Base-by-base conservation (phyloP, 2,888 invertebrate genomes). In the Bursaphelenchus okinawaensis region DNA sequence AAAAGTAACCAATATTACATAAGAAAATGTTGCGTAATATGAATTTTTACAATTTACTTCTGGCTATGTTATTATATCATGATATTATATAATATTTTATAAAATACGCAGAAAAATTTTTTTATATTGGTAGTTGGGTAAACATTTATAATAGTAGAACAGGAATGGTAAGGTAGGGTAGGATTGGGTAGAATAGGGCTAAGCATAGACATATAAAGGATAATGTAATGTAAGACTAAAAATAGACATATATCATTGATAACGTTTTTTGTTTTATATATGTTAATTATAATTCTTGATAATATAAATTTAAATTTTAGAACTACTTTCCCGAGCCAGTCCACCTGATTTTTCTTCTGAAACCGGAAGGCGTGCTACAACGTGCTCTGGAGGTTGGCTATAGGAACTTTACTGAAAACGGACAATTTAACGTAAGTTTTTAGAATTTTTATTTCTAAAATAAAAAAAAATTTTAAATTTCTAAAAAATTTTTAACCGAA, bases 291-390 rank as follows among this genome's bases (percentile, higher is more conserved):
- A 16, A n/a, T 27, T 16, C 12, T 23, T 23, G 27, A n/a, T 54
- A 7, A n/a, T 54, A 54, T 54, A 27, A 27, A 16, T 20, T 12
- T 9, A 12, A 19, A 9, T 71, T 80, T 63, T 69, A 79, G 79
- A 71, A 73, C 60, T 76, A 75, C 70, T 80, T 80, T 62, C 79
- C 78, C 50, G 77, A 75, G 26, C 69, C 73, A 60, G 68, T 80
- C 27, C 73, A 72, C 24, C 74, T 79, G 29, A 67, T 75, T 20
- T 75, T 76, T 29, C 65, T 80, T 55, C 68, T 80, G 31, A 88
- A 93, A 71, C 95, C 95, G 23, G 89, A 90, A 63, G 92, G 94
- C 75, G 93, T 95, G 84, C 88, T 96, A 76, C 95, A 95, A 85
- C 91, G 94, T 84, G 93, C 94, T 29, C 88, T 95, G 75, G 95